Evolutionary conservation across 2,888 invertebrate species (phyloP), one percentile per base, ranked within the genome.

Genomic region (Aphidius colemani): DNA sequence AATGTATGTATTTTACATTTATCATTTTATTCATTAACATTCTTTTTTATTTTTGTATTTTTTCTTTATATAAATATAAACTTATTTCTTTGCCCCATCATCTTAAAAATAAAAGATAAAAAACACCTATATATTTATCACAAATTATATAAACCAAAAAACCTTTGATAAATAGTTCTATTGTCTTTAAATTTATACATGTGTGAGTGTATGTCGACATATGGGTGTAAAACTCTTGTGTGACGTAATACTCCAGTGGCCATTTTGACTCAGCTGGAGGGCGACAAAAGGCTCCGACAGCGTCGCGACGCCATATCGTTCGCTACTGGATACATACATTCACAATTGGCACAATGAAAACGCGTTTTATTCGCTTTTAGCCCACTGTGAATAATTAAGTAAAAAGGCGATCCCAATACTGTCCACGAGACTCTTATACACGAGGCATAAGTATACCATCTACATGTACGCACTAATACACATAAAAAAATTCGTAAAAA

Each of bases 231-330:
- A 30, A 30, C 30, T 30, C 30, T 30, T 71, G 73, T 69, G 71
- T 78, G 78, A 78, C 77, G 76, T 77, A 75, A 76, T 67, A 59
- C 50, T 59, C 56, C 66, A 67, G 75, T 74, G 78, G 81, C 81
- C 81, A 81, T 81, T 81, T 80, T 81, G 78, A 76, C 80, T 79
- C 80, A 80, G 79, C 79, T 80, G 79, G 78, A 76, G 67, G 68
- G 13, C 74, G 71, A 78, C 78, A 78, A 80, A 77, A 74, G 77
- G 69, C 71, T 69, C 73, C 67, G 75, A 78, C 72, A 72, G 73
- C 70, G 75, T 75, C 46, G 13, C 63, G 74, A 75, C 78, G 79
- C 78, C 77, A 76, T 78, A 75, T 79, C 75, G 74, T 71, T 72
- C 70, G 67, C 67, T 66, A 66, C 62, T 60, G 63, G 64, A 67